Evolutionary conservation across 2,888 invertebrate species (phyloP).

Genomic region (Chromoteleia sp.): DNA sequence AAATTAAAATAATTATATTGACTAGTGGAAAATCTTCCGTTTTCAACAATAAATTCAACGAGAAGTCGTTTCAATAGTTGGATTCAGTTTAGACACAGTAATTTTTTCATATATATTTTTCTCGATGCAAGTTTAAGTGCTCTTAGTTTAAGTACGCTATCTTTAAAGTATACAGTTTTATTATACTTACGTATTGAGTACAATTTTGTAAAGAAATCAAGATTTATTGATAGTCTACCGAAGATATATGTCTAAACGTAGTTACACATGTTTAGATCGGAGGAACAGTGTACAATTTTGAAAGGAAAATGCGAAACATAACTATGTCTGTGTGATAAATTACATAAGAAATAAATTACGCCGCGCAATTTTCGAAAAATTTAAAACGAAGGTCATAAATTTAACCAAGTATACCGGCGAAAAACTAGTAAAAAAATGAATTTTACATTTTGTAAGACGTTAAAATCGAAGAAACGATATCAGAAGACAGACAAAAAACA

Average conservation of each 20-base stretch:
- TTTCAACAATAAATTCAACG: no score
- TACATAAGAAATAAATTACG: slow-evolving; percentile 36
- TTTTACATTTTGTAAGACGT: slow-evolving; percentile 19
- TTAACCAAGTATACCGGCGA: slow-evolving; percentile 8
- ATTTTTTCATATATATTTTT: no score
- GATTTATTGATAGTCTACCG: slow-evolving; percentile 33
- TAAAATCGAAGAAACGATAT: slow-evolving; percentile 24
- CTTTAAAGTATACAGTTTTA: slow-evolving; percentile 1
- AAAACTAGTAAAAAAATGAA: slow-evolving; percentile 25
- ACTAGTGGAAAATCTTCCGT: no score
- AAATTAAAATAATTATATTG: no score
- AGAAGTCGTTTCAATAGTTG: no score
- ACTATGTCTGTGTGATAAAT: slow-evolving; percentile 26
- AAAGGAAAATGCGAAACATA: slow-evolving; percentile 43
- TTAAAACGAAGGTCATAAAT: slow-evolving; percentile 38
- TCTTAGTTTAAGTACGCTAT: slow-evolving; percentile 5
- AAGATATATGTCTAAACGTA: slow-evolving; percentile 34
- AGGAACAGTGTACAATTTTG: slow-evolving; percentile 34
- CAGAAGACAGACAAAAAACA: slow-evolving; percentile 5
- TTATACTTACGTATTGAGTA: slow-evolving; percentile 15
- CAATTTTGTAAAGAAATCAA: slow-evolving; percentile 26
- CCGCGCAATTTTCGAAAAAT: slow-evolving; percentile 28
- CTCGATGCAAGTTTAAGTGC: slow-evolving; percentile 9
- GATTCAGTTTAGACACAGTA: no score
- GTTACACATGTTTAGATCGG: slow-evolving; percentile 34